Base-by-base conservation (phyloP, 1,140 invertebrate species). In the Condylostylus longicornis region DNA sequence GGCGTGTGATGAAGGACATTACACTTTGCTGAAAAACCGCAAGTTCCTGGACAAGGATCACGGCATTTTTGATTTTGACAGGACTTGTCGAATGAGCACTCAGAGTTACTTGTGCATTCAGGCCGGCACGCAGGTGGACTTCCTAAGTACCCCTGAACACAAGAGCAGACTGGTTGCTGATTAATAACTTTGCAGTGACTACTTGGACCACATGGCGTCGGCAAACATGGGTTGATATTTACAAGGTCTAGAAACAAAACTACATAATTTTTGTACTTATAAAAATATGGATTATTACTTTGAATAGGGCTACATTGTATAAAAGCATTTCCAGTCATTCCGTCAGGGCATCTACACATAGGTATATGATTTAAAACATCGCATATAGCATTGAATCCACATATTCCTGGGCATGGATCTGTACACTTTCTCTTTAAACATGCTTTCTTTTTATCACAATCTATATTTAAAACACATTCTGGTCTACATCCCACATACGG, bases 1-100 rank as follows among this genome's bases (percentile, higher is more conserved):
- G 83, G 82, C 58, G 74, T 83, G 51, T 87, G 84, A 50, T 79
- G 83, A 23, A 84, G 72, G 9, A 84, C 80, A 57, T 74, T 72
- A 53, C 85, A 89, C 30, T 75, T 63, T 6, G 83, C 79, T 21
- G 63, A 62, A 22, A 75, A 54, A 19, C 83, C 83, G 58, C 84
- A 89, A 4, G 76, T 72, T 36, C 79, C 79, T 8, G 71, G 68
- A 42, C 83, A 88, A n/a, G 82, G 82, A 54, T 86, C 75, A 19
- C 65, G 63, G 53, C 79, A 81, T 53, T 72, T 75, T 53, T 78
- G 68, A 45, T 71, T 71, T 25, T 75, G 70, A 47, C 79, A 82
- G 7, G 77, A 75, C 44, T 65, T 61, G 22, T 67, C 68, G 23
- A 69, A 69, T 2, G 69, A 51, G 62, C 79, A 82, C 51, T 82